Evolutionary conservation across 23 tunicate genomes (phyloP).

Genomic region (Aplidium turbinatum): DNA sequence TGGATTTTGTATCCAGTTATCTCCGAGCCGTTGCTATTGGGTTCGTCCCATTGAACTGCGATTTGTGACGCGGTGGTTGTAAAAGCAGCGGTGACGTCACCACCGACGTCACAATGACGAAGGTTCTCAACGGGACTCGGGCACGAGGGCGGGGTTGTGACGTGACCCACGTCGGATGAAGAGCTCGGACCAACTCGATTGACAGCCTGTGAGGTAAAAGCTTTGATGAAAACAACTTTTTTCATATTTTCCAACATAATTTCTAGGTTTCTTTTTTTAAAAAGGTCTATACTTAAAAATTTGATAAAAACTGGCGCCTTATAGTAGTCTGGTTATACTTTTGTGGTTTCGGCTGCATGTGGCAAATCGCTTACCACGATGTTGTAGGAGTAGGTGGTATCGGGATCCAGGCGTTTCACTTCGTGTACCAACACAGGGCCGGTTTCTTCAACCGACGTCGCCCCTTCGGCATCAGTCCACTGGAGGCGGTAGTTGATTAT

Average conservation of each 20-base stretch:
- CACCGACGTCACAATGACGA: conserved; percentile 11
- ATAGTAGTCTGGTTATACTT: too few species aligned
- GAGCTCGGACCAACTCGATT: conserved; percentile 49
- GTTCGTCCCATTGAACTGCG: conserved; percentile 58
- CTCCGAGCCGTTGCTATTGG: conserved; percentile 45
- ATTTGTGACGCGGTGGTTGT: conserved; percentile 10
- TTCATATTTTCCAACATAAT: too few species aligned
- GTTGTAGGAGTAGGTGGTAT: conserved; percentile 47
- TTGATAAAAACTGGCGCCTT: too few species aligned
- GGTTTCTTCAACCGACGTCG: conserved; percentile 13
- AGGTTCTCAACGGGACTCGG: conserved; percentile 59
- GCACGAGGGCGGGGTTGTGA: conserved; percentile 49
- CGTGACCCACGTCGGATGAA: conserved; percentile 63
- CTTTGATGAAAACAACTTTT: too few species aligned
- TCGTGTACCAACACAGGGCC: conserved; percentile 26
- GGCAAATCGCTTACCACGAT: conserved; percentile 32
- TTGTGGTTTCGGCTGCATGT: neutral
- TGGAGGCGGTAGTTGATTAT: conserved; percentile 40
- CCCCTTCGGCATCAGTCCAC: conserved; percentile 41
- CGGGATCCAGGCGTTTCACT: conserved; percentile 42
- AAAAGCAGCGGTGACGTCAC: neutral
- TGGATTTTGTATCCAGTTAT: conserved; percentile 43
- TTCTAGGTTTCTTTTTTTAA: too few species aligned
- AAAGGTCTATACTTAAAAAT: too few species aligned
- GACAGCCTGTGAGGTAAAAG: conserved; percentile 30